Evolutionary conservation across 2,888 invertebrate genomes (phyloP).

Genomic region (Yponomeuta cagnagella): DNA sequence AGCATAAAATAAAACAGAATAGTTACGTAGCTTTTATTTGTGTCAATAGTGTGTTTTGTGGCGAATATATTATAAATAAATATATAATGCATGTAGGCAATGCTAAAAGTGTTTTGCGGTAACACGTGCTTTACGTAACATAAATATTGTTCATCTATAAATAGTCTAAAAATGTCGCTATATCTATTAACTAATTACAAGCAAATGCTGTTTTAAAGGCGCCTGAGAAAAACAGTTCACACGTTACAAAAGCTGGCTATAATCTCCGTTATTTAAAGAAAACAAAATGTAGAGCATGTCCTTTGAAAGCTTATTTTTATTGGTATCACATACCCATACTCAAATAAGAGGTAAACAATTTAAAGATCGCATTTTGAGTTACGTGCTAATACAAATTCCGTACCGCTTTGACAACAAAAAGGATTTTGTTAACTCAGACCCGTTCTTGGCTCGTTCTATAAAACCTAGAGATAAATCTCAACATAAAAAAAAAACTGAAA

Average conservation of each 20-base stretch:
- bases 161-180: too few relatives aligned
- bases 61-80: background rate
- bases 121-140: background rate
- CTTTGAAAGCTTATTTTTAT: background rate
- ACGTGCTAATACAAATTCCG: background rate
- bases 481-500: conserved; percentile 29
- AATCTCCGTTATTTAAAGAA: too few relatives aligned
- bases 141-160: background rate
- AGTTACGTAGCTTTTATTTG: background rate
- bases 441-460: conserved; percentile 36
- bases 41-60: background rate
- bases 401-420: background rate
- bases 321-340: too few relatives aligned
- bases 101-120: background rate
- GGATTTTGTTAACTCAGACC: background rate
- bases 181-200: too few relatives aligned
- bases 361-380: background rate
- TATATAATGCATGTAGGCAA: background rate
- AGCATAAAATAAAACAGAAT: background rate
- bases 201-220: too few relatives aligned
- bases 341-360: background rate
- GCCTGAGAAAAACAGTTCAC: too few relatives aligned
- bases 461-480: conserved; percentile 61
- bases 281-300: background rate
- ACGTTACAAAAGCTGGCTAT: too few relatives aligned